Percentiles rank a stretch among this genome's conserved stretches.
phyloP scores from a whole-genome alignment of 2,888 invertebrate species.

The Hermaeophaga mercurialis region DNA sequence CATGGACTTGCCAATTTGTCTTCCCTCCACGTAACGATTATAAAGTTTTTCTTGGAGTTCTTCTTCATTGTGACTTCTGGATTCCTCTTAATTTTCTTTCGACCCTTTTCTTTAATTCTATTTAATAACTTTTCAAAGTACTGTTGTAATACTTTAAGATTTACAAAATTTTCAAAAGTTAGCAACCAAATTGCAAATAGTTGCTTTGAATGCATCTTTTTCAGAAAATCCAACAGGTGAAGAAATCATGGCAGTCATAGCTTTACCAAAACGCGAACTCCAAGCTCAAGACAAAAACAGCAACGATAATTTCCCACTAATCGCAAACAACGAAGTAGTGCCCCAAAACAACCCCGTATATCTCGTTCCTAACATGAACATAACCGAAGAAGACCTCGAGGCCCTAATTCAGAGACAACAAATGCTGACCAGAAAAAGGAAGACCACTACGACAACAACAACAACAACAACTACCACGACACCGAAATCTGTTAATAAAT shows the following conservation, averaged over 20 bases:
- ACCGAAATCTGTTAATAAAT: slow-evolving; percentile 55
- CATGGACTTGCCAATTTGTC: too few relatives aligned
- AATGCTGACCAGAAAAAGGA: slow-evolving; percentile 49
- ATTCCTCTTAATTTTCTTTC: too few relatives aligned
- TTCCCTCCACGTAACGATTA: too few relatives aligned
- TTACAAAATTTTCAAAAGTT: too few relatives aligned
- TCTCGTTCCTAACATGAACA: slow-evolving; percentile 68
- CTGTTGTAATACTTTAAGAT: too few relatives aligned
- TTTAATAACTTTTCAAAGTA: too few relatives aligned
- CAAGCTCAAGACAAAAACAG: slow-evolving; percentile 46
- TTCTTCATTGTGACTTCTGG: too few relatives aligned
- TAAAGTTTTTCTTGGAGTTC: too few relatives aligned
- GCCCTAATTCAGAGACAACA: slow-evolving; percentile 73
- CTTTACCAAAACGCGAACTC: slow-evolving; percentile 44
- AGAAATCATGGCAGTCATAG: slow-evolving; percentile 49
- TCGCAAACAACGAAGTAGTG: slow-evolving; percentile 40
- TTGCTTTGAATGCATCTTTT: background rate
- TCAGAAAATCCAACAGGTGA: slow-evolving; percentile 36
- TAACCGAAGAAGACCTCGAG: slow-evolving; percentile 77
- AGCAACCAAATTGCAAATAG: background rate
- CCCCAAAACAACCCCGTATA: slow-evolving; percentile 48
- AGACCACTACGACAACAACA: slow-evolving; percentile 47
- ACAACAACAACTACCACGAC: slow-evolving; percentile 57
- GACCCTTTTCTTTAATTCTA: too few relatives aligned
- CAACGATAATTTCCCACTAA: slow-evolving; percentile 49